Evolutionary conservation across 2,797 vertebrate species (phyloP).

Genomic region (Lepus townsendii): DNA sequence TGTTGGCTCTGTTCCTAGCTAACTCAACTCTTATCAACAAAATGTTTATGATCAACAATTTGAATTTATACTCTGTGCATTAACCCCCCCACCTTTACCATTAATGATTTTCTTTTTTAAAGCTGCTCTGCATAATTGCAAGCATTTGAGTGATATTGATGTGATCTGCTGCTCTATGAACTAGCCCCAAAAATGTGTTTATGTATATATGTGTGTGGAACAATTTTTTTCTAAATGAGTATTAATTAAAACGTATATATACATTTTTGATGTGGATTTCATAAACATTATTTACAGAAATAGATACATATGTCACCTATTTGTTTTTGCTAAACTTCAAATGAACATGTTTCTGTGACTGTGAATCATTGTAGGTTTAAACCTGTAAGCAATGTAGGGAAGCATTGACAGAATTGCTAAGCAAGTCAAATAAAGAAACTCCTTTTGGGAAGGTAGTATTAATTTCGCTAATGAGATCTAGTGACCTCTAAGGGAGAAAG

Average conservation of each 20-base stretch:
- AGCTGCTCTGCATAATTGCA: constrained; percentile 73
- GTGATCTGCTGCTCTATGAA: constrained; percentile 57
- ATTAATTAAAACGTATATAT: constrained; percentile 56
- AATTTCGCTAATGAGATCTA: constrained; percentile 71
- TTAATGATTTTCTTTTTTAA: constrained; percentile 71
- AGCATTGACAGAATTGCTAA: constrained; percentile 55
- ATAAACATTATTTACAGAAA: constrained; percentile 27
- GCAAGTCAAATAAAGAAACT: constrained; percentile 62
- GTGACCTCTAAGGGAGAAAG: constrained; percentile 49
- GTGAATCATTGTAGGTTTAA: constrained; percentile 45
- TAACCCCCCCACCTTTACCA: constrained; percentile 31
- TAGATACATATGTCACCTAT: not conserved
- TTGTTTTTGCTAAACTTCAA: constrained; percentile 39
- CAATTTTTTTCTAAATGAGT: constrained; percentile 32
- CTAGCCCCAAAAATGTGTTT: constrained; percentile 48
- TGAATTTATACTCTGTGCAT: constrained; percentile 56
- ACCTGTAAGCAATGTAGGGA: constrained; percentile 35
- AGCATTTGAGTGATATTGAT: constrained; percentile 68
- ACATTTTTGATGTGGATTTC: constrained; percentile 54
- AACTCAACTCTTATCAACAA: constrained; percentile 72
- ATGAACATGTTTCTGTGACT: constrained; percentile 45
- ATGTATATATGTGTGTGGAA: constrained; percentile 5
- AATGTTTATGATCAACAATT: constrained; percentile 74
- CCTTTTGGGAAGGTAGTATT: constrained; percentile 64
- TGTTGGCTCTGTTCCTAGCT: constrained; percentile 63